phyloP scores from a whole-genome alignment of 2,113 vertebrate genomes.

The Brachirus orientalis region DNA sequence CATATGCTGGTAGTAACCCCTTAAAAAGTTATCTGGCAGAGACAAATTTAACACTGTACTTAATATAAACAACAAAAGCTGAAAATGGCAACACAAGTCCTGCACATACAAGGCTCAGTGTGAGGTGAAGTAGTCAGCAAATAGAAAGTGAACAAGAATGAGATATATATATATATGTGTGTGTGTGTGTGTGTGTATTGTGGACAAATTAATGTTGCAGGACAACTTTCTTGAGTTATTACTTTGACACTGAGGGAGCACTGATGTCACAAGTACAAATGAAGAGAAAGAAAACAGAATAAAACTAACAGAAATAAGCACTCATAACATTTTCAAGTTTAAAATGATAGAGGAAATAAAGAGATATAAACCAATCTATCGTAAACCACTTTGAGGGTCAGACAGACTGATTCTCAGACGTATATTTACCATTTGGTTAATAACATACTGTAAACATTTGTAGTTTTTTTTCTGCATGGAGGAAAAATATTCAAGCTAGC shows the following conservation, averaged over 20 bases:
- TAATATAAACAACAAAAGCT: constrained; percentile 39
- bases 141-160: constrained; percentile 33
- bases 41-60: too few relatives aligned
- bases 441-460: constrained; percentile 83
- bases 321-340: constrained; percentile 80
- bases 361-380: constrained; percentile 67
- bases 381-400: constrained; percentile 65
- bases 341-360: constrained; percentile 73
- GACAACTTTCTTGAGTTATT: constrained; percentile 1
- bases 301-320: constrained; percentile 49
- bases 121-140: constrained; percentile 56
- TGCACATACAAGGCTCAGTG: constrained; percentile 59
- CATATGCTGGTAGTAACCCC: constrained; percentile 21
- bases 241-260: constrained; percentile 74
- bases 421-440: constrained; percentile 83
- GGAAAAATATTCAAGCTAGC: constrained; percentile 79
- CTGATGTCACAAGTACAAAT: constrained; percentile 57
- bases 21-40: not conserved
- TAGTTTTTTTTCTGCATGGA: constrained; percentile 77
- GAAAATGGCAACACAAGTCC: constrained; percentile 25
- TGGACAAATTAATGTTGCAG: constrained; percentile 10
- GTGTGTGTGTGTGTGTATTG: too few relatives aligned
- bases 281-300: constrained; percentile 39
- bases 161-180: constrained; percentile 2
- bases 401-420: constrained; percentile 70